Evolutionary conservation across 30 jellyfish, hydroid and myxozoan species (phyloP).

Genomic region (Hydra vulgaris): DNA sequence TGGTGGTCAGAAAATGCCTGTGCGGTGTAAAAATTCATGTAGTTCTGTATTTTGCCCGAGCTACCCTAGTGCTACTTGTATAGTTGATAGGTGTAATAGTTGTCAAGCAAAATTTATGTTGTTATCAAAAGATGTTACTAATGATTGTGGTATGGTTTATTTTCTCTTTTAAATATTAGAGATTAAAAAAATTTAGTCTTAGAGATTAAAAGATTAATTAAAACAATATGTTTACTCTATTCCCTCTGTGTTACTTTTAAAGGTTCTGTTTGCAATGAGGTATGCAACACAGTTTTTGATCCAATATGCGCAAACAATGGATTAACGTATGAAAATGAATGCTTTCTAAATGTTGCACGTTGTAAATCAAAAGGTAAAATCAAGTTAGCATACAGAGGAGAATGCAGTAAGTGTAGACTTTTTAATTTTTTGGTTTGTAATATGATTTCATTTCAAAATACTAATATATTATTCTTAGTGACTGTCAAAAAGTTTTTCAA

Average conservation of each 20-base stretch:
- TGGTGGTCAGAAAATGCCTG: background rate
- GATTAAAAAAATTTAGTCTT: no score
- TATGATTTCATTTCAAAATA: no score
- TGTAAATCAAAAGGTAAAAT: slow-evolving; percentile 49
- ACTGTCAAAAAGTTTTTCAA: no score
- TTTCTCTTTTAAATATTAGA: no score
- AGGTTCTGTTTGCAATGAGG: slow-evolving; percentile 47
- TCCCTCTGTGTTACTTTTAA: no score
- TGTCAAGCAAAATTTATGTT: slow-evolving; percentile 44
- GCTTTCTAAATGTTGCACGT: slow-evolving; percentile 42
- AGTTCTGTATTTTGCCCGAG: slow-evolving; percentile 46
- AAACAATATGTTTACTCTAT: no score
- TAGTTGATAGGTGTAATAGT: slow-evolving; percentile 8
- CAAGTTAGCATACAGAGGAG: slow-evolving; percentile 28
- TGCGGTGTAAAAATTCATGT: slow-evolving; percentile 25
- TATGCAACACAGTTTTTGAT: slow-evolving; percentile 36
- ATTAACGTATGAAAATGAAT: slow-evolving; percentile 46
- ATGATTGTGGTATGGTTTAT: slow-evolving; percentile 29
- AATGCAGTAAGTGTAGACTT: slow-evolving; percentile 55
- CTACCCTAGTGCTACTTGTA: slow-evolving; percentile 36
- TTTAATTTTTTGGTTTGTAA: no score
- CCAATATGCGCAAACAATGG: slow-evolving; percentile 74
- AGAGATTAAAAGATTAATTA: no score
- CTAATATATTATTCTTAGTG: no score
- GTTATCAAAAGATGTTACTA: background rate